Evolutionary conservation across 2,113 vertebrate genomes (phyloP), one percentile per base, ranked within the genome.

Genomic region (Periophthalmodon schlosseri): DNA sequence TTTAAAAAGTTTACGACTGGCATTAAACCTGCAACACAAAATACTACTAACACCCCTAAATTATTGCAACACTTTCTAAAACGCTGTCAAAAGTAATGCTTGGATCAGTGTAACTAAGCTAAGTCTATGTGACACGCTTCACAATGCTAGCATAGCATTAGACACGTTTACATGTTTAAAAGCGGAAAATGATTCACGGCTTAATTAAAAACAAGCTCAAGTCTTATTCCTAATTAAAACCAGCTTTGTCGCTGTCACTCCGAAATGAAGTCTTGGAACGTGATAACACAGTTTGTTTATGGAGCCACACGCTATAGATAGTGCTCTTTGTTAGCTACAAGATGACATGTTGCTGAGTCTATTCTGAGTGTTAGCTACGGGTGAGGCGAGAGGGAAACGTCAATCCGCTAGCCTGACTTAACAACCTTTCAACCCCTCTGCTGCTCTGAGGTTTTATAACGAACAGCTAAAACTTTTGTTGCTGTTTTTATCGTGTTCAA

Each of bases 401-500:
- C 78, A 24, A 56, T 61, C 15, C 4, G 52, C 39, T 50, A 63
- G 71, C 81, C 75, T 63, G 54, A 56, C 70, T 72, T 50, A 69
- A 69, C 67, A 76, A 65, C 68, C 56, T 80, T 21, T 36, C 65
- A 52, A 39, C 2, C 33, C 46, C 66, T 7, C 46, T 44, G 39
- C 39, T 44, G 39, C 39, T 44, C 12, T 66, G 21, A 78, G 33
- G 66, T 16, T 20, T 61, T 46, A 52, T 7, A 28, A 73, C 39
- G 20, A 69, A 44, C 66, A 76, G 74, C 64, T 0, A 39, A 78
- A 67, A 75, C 49, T 46, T 52, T 58, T 6, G 7, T 44, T n/a
- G 70, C 47, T 64, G 14, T 65, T 70, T 78, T 76, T 80, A 68
- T 84, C 63, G 21, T 63, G 36, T 16, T 74, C 56, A 47, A 65